Conservation (phyloP, 1,140 invertebrate genomes). For the Periplaneta americana region DNA sequence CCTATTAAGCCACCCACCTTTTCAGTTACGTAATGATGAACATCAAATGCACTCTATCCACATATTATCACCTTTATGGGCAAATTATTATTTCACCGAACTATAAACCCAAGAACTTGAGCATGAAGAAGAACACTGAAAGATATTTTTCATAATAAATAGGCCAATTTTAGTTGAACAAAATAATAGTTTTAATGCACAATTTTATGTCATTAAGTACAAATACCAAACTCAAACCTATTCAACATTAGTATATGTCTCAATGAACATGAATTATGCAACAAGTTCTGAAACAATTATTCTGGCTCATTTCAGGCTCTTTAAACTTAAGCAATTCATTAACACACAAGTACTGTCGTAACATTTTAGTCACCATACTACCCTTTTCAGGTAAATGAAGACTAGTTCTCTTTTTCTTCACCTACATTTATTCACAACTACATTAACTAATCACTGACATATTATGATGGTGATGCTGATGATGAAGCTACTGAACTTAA, state of each 20-base stretch:
- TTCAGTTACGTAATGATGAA: too few species aligned
- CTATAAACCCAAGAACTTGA: too few species aligned
- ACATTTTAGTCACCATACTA: neutral
- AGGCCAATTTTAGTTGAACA: too few species aligned
- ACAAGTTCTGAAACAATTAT: neutral
- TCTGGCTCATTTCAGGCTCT: neutral
- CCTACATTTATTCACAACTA: neutral
- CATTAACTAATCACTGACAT: neutral
- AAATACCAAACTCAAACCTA: neutral
- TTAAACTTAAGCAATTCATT: too few species aligned
- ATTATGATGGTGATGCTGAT: neutral
- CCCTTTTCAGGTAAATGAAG: neutral
- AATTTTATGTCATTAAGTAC: neutral
- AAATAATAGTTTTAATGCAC: neutral
- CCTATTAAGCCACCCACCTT: too few species aligned
- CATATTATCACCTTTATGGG: too few species aligned
- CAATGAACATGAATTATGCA: too few species aligned
- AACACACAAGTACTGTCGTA: too few species aligned
- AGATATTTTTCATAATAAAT: too few species aligned
- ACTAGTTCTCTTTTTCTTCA: neutral
- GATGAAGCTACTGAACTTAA: neutral
- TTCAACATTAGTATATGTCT: neutral
- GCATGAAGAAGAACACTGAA: too few species aligned
- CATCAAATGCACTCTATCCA: neutral
- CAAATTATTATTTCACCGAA: too few species aligned